Percentiles rank a stretch among this genome's conserved stretches.
Evolutionary conservation across 2,888 invertebrate species (phyloP).

Genomic region (Drosophila helvetica): DNA sequence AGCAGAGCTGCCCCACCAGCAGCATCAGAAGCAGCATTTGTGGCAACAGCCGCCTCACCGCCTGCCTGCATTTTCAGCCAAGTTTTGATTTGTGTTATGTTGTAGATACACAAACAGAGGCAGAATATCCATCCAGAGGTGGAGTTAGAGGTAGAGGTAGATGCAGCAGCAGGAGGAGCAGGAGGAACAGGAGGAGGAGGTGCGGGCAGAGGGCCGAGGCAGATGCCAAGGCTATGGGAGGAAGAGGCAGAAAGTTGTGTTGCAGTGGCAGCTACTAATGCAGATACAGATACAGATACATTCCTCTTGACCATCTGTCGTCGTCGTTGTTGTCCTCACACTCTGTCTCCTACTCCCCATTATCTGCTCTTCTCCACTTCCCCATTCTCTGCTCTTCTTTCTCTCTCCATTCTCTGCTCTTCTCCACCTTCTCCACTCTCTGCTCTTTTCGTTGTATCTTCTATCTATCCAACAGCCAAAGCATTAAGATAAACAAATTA

Average conservation of each 20-base stretch:
- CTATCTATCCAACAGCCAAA: not conserved
- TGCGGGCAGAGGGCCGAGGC: not conserved
- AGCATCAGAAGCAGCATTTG: slow-evolving; percentile 23
- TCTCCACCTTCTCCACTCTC: not conserved
- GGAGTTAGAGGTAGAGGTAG: not conserved
- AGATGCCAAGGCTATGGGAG: not conserved
- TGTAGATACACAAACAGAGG: slow-evolving; percentile 49
- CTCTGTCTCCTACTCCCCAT: not conserved
- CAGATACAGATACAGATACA: slow-evolving; percentile 44
- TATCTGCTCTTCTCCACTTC: not conserved
- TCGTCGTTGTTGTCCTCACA: slow-evolving; percentile 39
- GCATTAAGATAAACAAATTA: not conserved
- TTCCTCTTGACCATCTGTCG: slow-evolving; percentile 51
- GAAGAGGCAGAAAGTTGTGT: not conserved
- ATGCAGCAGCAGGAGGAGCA: not conserved
- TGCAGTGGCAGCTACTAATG: slow-evolving; percentile 25
- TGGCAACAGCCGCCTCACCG: slow-evolving; percentile 28
- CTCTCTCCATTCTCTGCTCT: not conserved
- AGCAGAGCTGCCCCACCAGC: slow-evolving; percentile 39
- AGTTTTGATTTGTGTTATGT: slow-evolving; percentile 74
- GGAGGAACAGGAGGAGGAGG: not conserved
- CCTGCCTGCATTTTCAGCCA: slow-evolving; percentile 61
- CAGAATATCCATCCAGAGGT: slow-evolving; percentile 8
- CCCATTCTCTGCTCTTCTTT: not conserved
- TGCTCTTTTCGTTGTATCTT: not conserved